A percentile compares a stretch with the other conserved stretches of the same genome.
These are phyloP conservation scores for Zeugodacus cucurbitae DNA, from an alignment of 1,140 invertebrate species.

Conservation along the genomic window DNA sequence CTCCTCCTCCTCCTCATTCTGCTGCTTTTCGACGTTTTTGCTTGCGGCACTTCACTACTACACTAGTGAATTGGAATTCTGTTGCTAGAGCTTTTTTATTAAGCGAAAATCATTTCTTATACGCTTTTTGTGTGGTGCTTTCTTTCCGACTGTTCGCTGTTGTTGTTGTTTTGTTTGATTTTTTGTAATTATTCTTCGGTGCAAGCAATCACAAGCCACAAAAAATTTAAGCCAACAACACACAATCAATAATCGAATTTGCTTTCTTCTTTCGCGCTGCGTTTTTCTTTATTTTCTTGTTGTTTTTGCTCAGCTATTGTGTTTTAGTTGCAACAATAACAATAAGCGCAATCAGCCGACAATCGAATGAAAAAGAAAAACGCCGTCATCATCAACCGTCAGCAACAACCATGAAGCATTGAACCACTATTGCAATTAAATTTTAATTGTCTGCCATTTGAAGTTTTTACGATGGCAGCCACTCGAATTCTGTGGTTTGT, in stretches of 20 bases:
- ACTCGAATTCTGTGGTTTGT: conserved; percentile 16
- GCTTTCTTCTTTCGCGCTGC: neutral
- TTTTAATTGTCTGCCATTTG: conserved; percentile 35
- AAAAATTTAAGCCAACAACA: neutral
- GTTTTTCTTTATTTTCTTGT: neutral
- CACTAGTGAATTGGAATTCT: neutral
- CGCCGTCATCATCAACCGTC: neutral
- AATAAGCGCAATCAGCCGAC: neutral
- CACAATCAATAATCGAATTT: conserved; percentile 9
- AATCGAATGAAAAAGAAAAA: neutral
- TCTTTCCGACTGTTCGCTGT: neutral
- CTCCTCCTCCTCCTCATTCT: neutral
- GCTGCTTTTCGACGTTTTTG: neutral
- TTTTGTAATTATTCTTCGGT: neutral
- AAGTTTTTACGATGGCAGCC: conserved; percentile 28
- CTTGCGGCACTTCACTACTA: neutral
- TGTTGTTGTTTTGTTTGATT: neutral
- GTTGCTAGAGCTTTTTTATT: neutral
- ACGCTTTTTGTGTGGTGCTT: neutral
- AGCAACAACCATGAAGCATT: neutral
- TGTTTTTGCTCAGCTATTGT: neutral
- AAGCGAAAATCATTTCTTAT: neutral
- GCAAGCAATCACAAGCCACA: neutral
- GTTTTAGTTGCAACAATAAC: neutral
- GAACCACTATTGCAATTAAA: conserved; percentile 35